Evolutionary conservation across 2,888 invertebrate species (phyloP).

Genomic region (Dromius quadrimaculatus): DNA sequence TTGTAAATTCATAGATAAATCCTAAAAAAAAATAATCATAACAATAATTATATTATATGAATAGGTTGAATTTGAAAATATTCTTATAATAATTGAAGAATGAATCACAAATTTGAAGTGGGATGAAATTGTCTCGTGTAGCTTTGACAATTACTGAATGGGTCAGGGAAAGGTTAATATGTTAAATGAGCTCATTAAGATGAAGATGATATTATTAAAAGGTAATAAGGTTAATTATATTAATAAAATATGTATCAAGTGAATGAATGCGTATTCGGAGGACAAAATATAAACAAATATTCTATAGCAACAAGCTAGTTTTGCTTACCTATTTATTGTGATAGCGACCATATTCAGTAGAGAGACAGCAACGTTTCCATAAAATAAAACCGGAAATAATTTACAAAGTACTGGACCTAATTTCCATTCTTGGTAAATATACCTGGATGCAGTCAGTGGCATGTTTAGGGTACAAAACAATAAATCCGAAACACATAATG

Average conservation of each 20-base stretch:
- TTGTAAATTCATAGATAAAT: too few relatives aligned
- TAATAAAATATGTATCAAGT: constrained; percentile 30
- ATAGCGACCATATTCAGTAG: constrained; percentile 91
- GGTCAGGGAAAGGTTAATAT: constrained; percentile 44
- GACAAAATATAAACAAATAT: constrained; percentile 13
- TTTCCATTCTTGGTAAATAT: constrained; percentile 84
- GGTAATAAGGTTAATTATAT: constrained; percentile 47
- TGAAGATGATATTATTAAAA: constrained; percentile 32
- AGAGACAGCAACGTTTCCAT: constrained; percentile 90
- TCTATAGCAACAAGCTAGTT: not conserved
- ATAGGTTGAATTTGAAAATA: too few relatives aligned
- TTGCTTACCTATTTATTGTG: constrained; percentile 83
- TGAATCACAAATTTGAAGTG: too few relatives aligned
- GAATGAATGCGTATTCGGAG: not conserved
- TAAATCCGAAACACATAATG: constrained; percentile 86
- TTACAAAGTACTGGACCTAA: constrained; percentile 82
- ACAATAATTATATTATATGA: too few relatives aligned
- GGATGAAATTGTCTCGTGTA: too few relatives aligned
- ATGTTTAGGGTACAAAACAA: constrained; percentile 87
- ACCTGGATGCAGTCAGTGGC: constrained; percentile 86
- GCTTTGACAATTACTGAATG: too few relatives aligned
- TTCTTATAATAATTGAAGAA: too few relatives aligned
- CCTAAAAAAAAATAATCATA: too few relatives aligned
- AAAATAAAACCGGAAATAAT: constrained; percentile 89
- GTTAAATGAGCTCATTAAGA: constrained; percentile 45